A percentile compares a stretch with the other conserved stretches of the same genome.
phyloP scores from a whole-genome alignment of 2,797 vertebrate genomes.

The Thaleichthys pacificus region DNA sequence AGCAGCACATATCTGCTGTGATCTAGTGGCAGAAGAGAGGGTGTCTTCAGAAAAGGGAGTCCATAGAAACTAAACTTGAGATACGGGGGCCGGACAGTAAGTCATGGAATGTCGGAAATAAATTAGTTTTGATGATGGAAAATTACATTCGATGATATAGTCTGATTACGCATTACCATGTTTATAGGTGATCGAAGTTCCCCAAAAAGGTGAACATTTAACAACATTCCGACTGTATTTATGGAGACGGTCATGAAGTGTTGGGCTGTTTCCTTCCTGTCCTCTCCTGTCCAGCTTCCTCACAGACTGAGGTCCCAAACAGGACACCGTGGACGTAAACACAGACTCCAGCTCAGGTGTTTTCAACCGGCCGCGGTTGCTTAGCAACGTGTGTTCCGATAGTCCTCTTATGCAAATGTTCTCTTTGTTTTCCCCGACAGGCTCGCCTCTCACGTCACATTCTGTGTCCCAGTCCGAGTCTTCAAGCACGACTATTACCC shows the following conservation, averaged over 20 bases:
- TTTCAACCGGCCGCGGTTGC: conserved; percentile 25
- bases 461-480: conserved; percentile 14
- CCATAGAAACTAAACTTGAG: no score
- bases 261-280: no score
- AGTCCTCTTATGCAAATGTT: conserved; percentile 41
- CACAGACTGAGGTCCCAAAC: conserved; percentile 1
- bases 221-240: no score
- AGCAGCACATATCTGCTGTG: background rate
- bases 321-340: background rate
- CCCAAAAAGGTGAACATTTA: no score
- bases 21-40: background rate
- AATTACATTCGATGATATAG: no score
- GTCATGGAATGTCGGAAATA: no score
- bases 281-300: no score
- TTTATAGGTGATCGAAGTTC: no score
- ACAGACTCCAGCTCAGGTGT: background rate
- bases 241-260: no score
- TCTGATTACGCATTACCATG: no score
- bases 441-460: conserved; percentile 12
- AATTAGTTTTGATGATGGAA: no score
- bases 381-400: conserved; percentile 37
- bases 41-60: background rate
- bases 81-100: no score
- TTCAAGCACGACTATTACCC: conserved; percentile 15
- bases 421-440: conserved; percentile 19